These are phyloP conservation scores for Leucoptera coffeella DNA, from an alignment of 2,888 invertebrate genomes.

Conservation along the genomic window DNA sequence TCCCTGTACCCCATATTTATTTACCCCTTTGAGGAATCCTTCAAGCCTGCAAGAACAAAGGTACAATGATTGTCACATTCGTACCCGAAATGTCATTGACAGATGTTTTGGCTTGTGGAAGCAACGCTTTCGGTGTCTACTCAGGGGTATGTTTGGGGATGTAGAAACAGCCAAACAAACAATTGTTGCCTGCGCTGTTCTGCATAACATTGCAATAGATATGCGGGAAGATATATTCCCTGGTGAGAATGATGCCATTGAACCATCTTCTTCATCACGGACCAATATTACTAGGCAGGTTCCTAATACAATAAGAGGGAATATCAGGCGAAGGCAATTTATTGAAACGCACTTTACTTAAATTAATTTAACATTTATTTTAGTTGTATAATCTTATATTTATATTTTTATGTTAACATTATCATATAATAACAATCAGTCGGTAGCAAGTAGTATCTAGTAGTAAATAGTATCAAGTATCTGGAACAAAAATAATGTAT, in stretches of 20 bases:
- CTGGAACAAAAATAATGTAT: too few relatives aligned
- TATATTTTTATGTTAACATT: too few relatives aligned
- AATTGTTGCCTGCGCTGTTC: constrained; percentile 5
- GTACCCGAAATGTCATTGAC: constrained; percentile 7
- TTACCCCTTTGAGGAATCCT: constrained; percentile 6
- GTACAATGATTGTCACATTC: constrained; percentile 8
- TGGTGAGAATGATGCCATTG: background rate
- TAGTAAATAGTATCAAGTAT: too few relatives aligned
- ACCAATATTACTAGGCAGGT: background rate
- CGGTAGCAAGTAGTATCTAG: too few relatives aligned
- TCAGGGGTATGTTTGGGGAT: constrained; percentile 5
- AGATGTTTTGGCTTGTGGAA: constrained; percentile 8
- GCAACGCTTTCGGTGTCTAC: constrained; percentile 4
- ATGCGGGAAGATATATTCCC: constrained; percentile 1
- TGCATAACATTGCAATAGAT: constrained; percentile 5
- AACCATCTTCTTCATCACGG: background rate
- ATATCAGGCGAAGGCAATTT: background rate
- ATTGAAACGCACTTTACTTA: background rate
- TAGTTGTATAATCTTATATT: too few relatives aligned
- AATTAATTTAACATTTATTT: background rate
- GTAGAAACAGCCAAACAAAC: constrained; percentile 4
- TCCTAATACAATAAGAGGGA: background rate
- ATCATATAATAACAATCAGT: too few relatives aligned
- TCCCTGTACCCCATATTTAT: constrained; percentile 5
- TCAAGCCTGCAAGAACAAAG: constrained; percentile 5